Evolutionary conservation across 2,888 invertebrate species (phyloP).

Genomic region (Parnassius glacialis): DNA sequence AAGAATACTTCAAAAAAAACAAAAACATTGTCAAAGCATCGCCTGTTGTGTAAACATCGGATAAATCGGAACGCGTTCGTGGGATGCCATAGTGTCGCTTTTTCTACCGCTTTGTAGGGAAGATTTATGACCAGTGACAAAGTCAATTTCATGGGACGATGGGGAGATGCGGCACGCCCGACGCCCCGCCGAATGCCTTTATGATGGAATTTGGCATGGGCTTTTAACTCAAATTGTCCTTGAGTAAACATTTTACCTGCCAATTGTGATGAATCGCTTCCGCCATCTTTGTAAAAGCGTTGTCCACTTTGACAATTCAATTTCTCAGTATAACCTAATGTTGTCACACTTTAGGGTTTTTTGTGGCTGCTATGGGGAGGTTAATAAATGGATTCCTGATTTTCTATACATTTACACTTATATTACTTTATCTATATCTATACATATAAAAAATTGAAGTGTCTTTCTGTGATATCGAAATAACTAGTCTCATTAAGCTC

Average conservation of each 20-base stretch:
- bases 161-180: constrained; percentile 59
- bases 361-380: background rate
- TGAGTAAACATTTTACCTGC: constrained; percentile 75
- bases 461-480: too few species aligned
- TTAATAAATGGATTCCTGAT: background rate
- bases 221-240: constrained; percentile 72
- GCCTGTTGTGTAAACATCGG: constrained; percentile 76
- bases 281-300: constrained; percentile 45
- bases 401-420: too few species aligned
- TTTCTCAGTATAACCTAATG: constrained; percentile 48
- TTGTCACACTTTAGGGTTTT: constrained; percentile 16
- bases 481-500: too few species aligned
- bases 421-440: too few species aligned
- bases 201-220: constrained; percentile 66
- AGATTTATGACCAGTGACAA: constrained; percentile 78
- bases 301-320: constrained; percentile 64
- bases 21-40: constrained; percentile 47
- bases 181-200: constrained; percentile 47
- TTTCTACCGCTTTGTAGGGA: constrained; percentile 49
- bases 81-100: constrained; percentile 57
- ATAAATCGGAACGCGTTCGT: constrained; percentile 53
- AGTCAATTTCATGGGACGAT: constrained; percentile 74
- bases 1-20: constrained; percentile 46
- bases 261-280: constrained; percentile 71
- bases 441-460: too few species aligned